Evolutionary conservation across 2,888 invertebrate genomes (phyloP), one percentile per base, ranked within the genome.

Genomic region (Apomyelois bistriatella): DNA sequence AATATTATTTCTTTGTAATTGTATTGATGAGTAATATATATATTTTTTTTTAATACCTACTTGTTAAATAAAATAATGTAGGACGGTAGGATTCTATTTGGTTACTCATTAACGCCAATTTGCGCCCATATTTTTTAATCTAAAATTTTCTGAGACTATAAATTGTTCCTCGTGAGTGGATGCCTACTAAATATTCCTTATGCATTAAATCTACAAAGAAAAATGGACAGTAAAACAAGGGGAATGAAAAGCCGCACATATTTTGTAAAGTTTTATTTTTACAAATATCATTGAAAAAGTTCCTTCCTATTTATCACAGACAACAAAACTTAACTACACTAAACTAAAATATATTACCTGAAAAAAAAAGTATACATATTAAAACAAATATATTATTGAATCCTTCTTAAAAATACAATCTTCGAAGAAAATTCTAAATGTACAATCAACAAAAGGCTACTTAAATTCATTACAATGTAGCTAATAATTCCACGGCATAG

Each of bases 231-330:
- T 57, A 72, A 70, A 64, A 32, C 61, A 42, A 67, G 61, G 70
- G 67, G 70, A 66, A 82, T 82, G 78, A 79, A 79, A 82, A 64
- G 66, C 63, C 54, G 57, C 12, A 28, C 0, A 13, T 48, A 38
- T 54, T 52, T 56, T 66, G 59, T 56, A 64, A 70, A 65, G 65
- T 62, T 62, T 70, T 66, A 61, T 71, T 69, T 63, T 72, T 50
- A 67, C 61, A 78, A 74, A 70, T 69, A 69, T 74, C 71, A 70
- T 69, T 72, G 67, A 73, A 76, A 78, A 75, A 66, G 59, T 64
- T 68, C 60, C 67, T 64, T 68, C 60, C 67, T 71, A 82, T 77
- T 85, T 50, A 85, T 85, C 85, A 85, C 85, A 85, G 85, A 82
- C 79, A 76, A 77, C 76, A 70, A 74, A 85, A 84, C 76, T 74